These are phyloP conservation scores for Corythornis vintsioides DNA, from an alignment of 2,113 vertebrate genomes.

Conservation along the genomic window DNA sequence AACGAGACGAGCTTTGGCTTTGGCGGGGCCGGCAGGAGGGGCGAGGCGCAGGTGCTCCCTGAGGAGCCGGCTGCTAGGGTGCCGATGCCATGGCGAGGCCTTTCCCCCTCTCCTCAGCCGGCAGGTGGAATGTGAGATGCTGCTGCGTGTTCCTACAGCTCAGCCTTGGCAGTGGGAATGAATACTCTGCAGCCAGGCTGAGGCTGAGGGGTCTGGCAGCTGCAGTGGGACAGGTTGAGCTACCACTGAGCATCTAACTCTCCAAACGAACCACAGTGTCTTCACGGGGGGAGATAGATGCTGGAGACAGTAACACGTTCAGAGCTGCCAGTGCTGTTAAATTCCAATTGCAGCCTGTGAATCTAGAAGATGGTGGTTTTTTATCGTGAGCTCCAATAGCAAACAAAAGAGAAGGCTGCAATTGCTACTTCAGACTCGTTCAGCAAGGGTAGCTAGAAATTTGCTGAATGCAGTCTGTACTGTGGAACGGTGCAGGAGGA, in stretches of 20 bases:
- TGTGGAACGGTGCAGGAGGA: neutral
- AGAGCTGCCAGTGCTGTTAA: neutral
- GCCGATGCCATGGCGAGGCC: neutral
- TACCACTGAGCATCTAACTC: too few relatives aligned
- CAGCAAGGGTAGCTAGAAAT: neutral
- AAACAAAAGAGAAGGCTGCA: neutral
- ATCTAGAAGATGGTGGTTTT: neutral
- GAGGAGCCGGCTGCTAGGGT: neutral
- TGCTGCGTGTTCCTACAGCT: neutral
- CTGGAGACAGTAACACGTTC: neutral
- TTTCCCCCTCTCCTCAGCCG: accelerated
- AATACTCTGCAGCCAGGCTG: neutral
- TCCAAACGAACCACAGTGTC: neutral
- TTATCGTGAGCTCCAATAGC: neutral
- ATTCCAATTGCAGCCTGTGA: neutral
- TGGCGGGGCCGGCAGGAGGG: neutral
- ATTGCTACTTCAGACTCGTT: neutral
- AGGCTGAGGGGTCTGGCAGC: neutral
- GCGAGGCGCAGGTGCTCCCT: neutral
- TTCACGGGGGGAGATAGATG: accelerated
- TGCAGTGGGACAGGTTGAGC: neutral
- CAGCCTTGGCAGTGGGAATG: neutral
- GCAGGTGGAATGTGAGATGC: neutral
- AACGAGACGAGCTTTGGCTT: neutral
- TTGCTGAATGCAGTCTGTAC: neutral